Evolutionary conservation across 2,113 vertebrate species (phyloP).

Genomic region (Haliaeetus leucogaster): DNA sequence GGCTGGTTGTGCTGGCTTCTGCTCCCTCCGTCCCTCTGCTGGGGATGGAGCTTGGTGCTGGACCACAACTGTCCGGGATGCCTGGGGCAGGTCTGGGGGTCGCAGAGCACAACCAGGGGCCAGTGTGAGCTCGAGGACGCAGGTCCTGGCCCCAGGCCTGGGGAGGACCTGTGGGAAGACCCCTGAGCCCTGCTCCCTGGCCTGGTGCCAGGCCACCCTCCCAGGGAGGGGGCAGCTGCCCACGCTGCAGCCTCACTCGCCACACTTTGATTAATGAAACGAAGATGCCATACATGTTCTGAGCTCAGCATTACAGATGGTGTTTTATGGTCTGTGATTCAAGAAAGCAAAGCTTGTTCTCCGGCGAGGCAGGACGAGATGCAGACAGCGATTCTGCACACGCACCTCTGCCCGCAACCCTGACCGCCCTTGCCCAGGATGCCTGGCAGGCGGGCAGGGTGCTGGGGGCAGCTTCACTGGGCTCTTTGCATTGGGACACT

Average conservation of each 20-base stretch:
- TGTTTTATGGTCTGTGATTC: not conserved
- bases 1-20: not conserved
- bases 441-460: not conserved
- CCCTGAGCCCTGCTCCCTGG: accelerated
- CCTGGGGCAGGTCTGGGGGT: not conserved
- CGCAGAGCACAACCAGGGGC: accelerated
- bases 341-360: not conserved
- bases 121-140: accelerated
- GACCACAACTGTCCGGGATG: not conserved
- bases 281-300: accelerated
- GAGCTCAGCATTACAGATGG: not conserved
- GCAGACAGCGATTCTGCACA: not conserved
- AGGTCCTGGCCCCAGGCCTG: not conserved
- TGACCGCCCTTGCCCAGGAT: not conserved
- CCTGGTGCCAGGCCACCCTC: accelerated
- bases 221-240: not conserved
- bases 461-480: not conserved
- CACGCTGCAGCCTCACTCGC: not conserved
- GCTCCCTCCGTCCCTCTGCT: not conserved
- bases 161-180: not conserved
- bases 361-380: not conserved
- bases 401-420: not conserved
- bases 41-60: not conserved
- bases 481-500: not conserved
- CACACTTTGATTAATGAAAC: not conserved